phyloP scores from a whole-genome alignment of 1,140 invertebrate genomes.

The Drosophila gunungcola region DNA sequence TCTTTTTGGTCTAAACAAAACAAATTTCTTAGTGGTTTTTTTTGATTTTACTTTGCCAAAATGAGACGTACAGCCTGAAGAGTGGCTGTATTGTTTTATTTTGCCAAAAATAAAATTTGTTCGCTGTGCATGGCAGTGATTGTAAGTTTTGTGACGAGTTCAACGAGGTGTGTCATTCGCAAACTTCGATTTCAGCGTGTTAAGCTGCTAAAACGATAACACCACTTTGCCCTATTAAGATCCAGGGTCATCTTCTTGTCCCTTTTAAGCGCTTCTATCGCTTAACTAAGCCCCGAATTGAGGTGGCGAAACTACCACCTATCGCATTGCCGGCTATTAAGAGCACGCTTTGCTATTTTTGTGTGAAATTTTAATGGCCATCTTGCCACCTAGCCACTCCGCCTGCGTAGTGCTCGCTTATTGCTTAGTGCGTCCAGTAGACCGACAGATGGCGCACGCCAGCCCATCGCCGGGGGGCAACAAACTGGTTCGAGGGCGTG shows the following conservation, averaged over 20 bases:
- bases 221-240: not conserved
- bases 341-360: conserved; percentile 1
- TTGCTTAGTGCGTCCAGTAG: not conserved
- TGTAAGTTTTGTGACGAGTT: no score
- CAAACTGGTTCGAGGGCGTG: conserved; percentile 33
- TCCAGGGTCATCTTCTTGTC: not conserved
- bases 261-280: not conserved
- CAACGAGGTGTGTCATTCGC: no score
- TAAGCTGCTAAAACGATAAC: no score
- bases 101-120: no score
- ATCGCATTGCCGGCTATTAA: conserved; percentile 1
- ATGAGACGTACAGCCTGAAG: no score
- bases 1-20: no score
- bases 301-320: conserved; percentile 10
- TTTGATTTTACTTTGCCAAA: no score
- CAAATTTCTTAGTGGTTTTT: no score
- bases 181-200: no score
- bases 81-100: no score
- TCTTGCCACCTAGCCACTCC: no score
- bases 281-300: not conserved
- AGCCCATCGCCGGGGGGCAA: conserved; percentile 3
- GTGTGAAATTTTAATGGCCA: conserved; percentile 20
- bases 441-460: conserved; percentile 25
- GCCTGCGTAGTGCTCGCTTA: not conserved
- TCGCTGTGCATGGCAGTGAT: no score